A percentile compares a stretch with the other conserved stretches of the same genome.
Evolutionary conservation across 2,888 invertebrate species (phyloP).

Genomic region (Nipponacmea schrenckii): DNA sequence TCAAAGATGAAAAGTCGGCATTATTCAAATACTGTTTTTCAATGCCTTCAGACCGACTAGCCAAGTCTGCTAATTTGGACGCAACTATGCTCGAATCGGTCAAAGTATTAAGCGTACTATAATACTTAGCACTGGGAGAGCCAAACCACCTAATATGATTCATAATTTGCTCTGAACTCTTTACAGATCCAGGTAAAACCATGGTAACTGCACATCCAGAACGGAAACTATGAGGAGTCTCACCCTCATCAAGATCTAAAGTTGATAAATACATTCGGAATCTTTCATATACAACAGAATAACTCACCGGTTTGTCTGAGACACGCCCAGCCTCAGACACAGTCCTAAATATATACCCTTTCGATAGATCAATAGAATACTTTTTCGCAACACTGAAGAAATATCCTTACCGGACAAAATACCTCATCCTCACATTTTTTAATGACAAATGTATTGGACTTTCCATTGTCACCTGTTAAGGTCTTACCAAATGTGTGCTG

Average conservation of each 20-base stretch:
- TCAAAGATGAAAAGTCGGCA: neutral
- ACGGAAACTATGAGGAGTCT: conserved; percentile 10
- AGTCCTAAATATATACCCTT: neutral
- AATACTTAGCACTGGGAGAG: neutral
- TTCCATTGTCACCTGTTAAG: neutral
- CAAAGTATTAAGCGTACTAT: neutral
- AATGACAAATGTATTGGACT: neutral
- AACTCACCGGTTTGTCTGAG: neutral
- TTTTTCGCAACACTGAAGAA: neutral
- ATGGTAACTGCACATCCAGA: neutral
- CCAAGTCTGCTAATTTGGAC: neutral
- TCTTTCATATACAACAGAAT: neutral
- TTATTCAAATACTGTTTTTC: neutral
- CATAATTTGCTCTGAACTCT: neutral
- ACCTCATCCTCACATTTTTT: neutral
- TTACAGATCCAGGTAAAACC: neutral
- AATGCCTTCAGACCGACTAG: neutral
- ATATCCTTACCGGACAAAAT: neutral
- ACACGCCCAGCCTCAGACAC: neutral
- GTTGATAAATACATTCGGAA: neutral
- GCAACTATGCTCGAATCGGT: neutral
- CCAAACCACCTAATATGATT: neutral
- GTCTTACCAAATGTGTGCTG: neutral
- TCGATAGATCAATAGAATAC: neutral
- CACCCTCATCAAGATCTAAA: neutral